These are phyloP conservation scores for Piscicola geometra DNA, from an alignment of 2,888 invertebrate species.

Conservation along the genomic window DNA sequence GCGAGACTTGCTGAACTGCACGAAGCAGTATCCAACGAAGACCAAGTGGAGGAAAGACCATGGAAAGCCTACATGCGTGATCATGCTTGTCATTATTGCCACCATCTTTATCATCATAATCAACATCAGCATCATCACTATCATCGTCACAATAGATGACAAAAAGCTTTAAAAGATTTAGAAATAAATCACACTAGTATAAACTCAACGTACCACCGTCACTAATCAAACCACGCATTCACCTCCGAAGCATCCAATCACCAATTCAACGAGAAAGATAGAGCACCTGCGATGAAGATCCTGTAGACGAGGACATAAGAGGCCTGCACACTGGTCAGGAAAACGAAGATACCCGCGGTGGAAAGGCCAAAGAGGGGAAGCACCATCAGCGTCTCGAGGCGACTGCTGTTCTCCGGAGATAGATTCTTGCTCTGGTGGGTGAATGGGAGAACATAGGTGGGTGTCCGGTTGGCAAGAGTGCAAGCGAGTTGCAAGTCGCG, in stretches of 20 bases:
- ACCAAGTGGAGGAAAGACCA: background rate
- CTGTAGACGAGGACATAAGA: background rate
- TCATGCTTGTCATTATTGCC: background rate
- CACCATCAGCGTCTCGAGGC: background rate
- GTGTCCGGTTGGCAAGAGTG: too few relatives aligned
- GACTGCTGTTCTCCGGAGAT: background rate
- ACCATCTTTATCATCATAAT: too few relatives aligned
- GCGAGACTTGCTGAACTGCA: constrained; percentile 1
- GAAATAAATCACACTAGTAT: background rate
- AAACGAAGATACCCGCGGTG: constrained; percentile 17
- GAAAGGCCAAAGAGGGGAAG: constrained; percentile 18
- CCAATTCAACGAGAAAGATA: background rate
- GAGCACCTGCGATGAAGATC: background rate
- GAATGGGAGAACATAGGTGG: background rate
- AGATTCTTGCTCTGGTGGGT: background rate
- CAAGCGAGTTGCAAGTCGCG: too few relatives aligned
- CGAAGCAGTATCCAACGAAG: background rate
- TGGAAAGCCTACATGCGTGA: background rate
- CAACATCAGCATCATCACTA: too few relatives aligned
- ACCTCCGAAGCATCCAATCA: too few relatives aligned
- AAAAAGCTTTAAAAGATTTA: background rate
- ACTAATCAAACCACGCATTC: too few relatives aligned
- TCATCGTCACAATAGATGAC: background rate
- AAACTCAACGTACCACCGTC: background rate
- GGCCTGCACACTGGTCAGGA: constrained; percentile 9